phyloP scores from a whole-genome alignment of 2,113 vertebrate species.

The Cairina moschata region DNA sequence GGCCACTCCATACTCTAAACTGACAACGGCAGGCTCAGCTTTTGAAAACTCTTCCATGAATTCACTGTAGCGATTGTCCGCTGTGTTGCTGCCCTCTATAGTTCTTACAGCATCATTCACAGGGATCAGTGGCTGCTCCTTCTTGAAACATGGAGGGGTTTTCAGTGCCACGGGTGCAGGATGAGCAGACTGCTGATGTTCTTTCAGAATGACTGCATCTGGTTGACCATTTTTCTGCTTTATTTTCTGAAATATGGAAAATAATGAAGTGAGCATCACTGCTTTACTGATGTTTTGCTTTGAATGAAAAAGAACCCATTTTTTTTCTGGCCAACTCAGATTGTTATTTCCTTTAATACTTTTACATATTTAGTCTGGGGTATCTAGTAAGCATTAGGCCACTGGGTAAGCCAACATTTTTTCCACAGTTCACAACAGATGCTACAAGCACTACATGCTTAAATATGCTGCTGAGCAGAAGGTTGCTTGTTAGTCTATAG shows the following conservation, averaged over 20 bases:
- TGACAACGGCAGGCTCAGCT: conserved; percentile 89
- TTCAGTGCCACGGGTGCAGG: conserved; percentile 80
- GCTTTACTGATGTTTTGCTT: neutral
- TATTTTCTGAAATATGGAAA: conserved; percentile 82
- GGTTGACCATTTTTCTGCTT: conserved; percentile 75
- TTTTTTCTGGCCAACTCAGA: neutral
- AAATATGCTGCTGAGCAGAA: neutral
- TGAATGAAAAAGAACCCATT: neutral
- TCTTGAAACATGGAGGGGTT: conserved; percentile 82
- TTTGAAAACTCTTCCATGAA: conserved; percentile 87
- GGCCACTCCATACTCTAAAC: conserved; percentile 93
- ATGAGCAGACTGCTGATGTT: conserved; percentile 62
- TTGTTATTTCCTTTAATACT: neutral
- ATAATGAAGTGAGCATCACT: neutral
- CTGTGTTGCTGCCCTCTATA: conserved; percentile 92
- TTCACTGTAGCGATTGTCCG: conserved; percentile 88
- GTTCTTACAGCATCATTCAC: conserved; percentile 82
- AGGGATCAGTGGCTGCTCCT: conserved; percentile 76
- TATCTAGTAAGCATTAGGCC: neutral
- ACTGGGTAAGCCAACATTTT: neutral
- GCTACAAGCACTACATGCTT: neutral
- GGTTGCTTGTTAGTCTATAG: neutral
- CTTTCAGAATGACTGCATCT: conserved; percentile 71
- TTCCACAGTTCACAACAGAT: neutral
- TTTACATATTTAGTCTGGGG: too few species aligned